Evolutionary conservation across 2,888 invertebrate species (phyloP), one percentile per base, ranked within the genome.

Genomic region (Leptura quadrifasciata): DNA sequence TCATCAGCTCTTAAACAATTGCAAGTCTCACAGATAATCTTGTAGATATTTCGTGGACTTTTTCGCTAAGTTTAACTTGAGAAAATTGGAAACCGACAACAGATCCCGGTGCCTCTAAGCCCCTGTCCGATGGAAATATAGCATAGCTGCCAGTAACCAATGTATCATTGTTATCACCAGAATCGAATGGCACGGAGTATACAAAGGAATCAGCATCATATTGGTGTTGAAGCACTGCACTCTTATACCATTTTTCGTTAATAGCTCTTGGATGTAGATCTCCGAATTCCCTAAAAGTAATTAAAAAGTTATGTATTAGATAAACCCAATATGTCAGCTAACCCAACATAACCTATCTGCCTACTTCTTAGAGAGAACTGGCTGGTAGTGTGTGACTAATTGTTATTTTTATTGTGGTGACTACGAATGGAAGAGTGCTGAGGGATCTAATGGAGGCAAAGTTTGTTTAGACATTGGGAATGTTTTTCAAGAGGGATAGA

Each of bases 191-290:
- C 0, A 96, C 94, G 1, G 95, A 93, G 84, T 95, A 94, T 0
- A 96, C 95, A 84, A 95, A 93, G 0, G 95, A 94, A 52, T 95
- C 93, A 8, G 93, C 91, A 84, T 95, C 94, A 58, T 94, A 92
- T 85, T 94, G 92, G 86, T 96, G 95, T 84, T 96, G 96, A 58
- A 97, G 91, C 4, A 97, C 95, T 0, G 97, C 97, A 78, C 95
- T 94, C 87, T 95, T 95, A 87, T 97, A 97, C 96, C 97, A 97
- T 0, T 95, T 93, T 88, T 97, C 97, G 87, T 97, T 96, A 24
- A 96, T 95, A 0, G 97, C 94, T 70, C 92, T 92, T 4, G 91
- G 92, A 86, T 96, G 94, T 63, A 91, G 88, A 83, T 96, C 95
- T 10, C 96, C 96, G 85, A 96, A 96, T 79, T 94, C 93, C 18